Percentiles rank a stretch among this genome's conserved stretches.
Conservation (phyloP, 2,113 vertebrate species). For the Chaetodon auriga region DNA sequence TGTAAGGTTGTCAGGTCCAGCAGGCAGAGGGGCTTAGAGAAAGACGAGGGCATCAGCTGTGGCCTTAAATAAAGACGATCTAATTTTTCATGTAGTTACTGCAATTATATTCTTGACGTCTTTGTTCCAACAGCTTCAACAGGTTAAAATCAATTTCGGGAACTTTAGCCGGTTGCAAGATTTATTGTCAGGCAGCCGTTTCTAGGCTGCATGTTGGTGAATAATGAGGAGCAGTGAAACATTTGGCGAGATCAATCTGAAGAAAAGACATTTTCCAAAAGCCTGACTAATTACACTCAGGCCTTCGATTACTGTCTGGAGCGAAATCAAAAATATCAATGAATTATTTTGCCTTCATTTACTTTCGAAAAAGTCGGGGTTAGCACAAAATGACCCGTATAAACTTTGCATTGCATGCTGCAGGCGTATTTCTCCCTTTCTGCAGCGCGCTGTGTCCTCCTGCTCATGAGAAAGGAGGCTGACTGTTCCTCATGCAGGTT, state of each 20-base stretch:
- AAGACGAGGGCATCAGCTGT: conserved; percentile 5
- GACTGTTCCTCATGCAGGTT: conserved; percentile 69
- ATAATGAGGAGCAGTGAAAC: conserved; percentile 69
- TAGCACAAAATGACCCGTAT: conserved; percentile 66
- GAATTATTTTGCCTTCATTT: conserved; percentile 55
- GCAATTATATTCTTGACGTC: conserved; percentile 59
- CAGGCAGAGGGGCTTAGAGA: background rate
- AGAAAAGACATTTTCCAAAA: conserved; percentile 70
- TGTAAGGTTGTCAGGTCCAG: background rate
- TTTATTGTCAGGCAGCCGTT: conserved; percentile 59
- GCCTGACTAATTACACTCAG: conserved; percentile 71
- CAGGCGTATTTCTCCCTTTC: conserved; percentile 57
- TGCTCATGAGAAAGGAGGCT: conserved; percentile 38
- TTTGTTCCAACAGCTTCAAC: conserved; percentile 56
- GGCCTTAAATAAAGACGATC: conserved; percentile 15
- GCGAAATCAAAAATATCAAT: conserved; percentile 71
- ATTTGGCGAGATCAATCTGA: conserved; percentile 69
- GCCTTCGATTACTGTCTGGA: conserved; percentile 77
- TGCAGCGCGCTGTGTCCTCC: conserved; percentile 43
- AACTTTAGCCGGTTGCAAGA: conserved; percentile 57
- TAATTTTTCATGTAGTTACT: conserved; percentile 20
- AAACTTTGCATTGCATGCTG: conserved; percentile 49
- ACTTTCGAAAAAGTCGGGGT: conserved; percentile 63
- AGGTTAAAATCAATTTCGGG: conserved; percentile 71
- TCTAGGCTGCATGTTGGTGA: conserved; percentile 65